Base-by-base conservation (phyloP, 1,140 invertebrate species). In the Drosophila fuyamai region DNA sequence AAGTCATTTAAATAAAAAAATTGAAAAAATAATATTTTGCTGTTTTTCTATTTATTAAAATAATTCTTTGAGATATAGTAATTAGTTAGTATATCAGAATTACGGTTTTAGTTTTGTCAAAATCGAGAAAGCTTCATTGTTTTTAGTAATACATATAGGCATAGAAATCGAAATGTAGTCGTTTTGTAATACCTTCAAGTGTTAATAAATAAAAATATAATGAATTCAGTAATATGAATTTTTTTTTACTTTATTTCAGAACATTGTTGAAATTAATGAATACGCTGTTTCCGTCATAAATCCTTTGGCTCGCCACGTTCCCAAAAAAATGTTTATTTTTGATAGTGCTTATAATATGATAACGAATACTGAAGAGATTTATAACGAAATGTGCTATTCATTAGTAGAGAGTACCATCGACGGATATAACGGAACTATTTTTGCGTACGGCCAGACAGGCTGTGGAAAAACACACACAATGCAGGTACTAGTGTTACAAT, bases 391-490 rank as follows among this genome's bases (percentile, higher is more conserved):
- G 23, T 98, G 98, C 72, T 94, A 96, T 63, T 96, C 97, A 0
- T 88, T 99, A 43, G 96, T 99, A 1, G 94, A 95, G 95, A 97
- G 97, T 35, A 96, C 97, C 2, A 91, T 98, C 14, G 96, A 97
- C 80, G 97, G 97, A 12, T 97, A 98, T 93, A 97, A 97, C 92
- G 96, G 96, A 8, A 97, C 97, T 0, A 96, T 97, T 13, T 97
- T 97, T 88, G 97, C 97, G 0, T 98, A 98, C 84, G 97, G 97
- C 0, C 97, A 98, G 93, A 98, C 97, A 0, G 97, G 97, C 1
- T 97, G 96, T 84, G 96, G 97, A 0, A 96, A 96, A 83, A 96
- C 95, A 13, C 96, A 95, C 77, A 97, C 96, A 9, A 97, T 97
- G 97, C 96, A 96, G 80, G 97, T 95, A 81, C 81, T 35, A 16